phyloP scores from a whole-genome alignment of 1,140 invertebrate species.

The Tetragnatha versicolor region DNA sequence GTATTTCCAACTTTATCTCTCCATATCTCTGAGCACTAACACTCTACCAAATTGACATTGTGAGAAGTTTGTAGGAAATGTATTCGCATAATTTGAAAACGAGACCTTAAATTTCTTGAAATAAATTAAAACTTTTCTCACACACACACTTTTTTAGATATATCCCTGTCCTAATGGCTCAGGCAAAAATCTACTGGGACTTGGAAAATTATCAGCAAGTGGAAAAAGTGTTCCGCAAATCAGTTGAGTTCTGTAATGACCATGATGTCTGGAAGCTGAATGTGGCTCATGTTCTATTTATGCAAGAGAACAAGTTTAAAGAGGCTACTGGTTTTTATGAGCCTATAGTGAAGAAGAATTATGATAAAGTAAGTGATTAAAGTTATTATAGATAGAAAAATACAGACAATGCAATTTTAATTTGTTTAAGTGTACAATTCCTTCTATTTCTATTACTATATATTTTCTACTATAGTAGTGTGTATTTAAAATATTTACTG shows the following conservation, averaged over 20 bases:
- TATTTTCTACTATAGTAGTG: no score
- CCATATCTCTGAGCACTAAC: no score
- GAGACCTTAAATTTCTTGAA: no score
- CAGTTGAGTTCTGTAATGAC: constrained; percentile 97
- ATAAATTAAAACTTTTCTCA: no score
- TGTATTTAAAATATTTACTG: no score
- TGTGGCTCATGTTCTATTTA: constrained; percentile 97
- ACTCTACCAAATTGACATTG: not conserved
- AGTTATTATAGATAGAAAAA: not conserved
- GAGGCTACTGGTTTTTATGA: constrained; percentile 98
- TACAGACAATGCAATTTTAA: not conserved
- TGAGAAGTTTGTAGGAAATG: no score
- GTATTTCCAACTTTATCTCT: no score
- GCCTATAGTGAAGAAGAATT: constrained; percentile 96
- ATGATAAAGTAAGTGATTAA: constrained; percentile 77
- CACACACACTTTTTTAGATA: constrained; percentile 66
- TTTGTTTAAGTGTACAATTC: no score
- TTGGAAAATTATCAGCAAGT: constrained; percentile 94
- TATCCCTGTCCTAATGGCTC: constrained; percentile 96
- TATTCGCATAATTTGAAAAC: no score
- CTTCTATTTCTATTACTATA: no score
- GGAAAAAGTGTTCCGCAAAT: constrained; percentile 93
- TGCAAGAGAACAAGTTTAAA: constrained; percentile 99
- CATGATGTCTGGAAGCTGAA: constrained; percentile 97
- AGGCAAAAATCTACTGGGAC: constrained; percentile 99